Evolutionary conservation across 2,113 vertebrate species (phyloP).

Genomic region (Sinocyclocheilus maitianheensis): DNA sequence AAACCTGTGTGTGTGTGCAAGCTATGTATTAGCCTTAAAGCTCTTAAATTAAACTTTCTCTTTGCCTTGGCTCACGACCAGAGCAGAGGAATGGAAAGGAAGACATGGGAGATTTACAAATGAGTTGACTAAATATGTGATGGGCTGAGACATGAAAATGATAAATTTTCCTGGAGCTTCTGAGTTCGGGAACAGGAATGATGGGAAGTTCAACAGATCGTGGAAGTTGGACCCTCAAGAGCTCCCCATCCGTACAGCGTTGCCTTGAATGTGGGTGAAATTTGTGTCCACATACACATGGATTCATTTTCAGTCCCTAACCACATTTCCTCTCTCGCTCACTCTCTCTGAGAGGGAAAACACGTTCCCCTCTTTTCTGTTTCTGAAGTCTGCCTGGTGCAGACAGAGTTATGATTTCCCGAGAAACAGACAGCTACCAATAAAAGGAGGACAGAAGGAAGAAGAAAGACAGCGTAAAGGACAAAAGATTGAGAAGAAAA

Average conservation of each 20-base stretch:
- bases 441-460: conserved; percentile 5
- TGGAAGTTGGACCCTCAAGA: neutral
- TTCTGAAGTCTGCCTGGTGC: conserved; percentile 69
- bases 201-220: conserved; percentile 10
- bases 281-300: conserved; percentile 42
- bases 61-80: conserved; percentile 15
- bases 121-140: conserved; percentile 20
- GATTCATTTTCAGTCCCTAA: conserved; percentile 62
- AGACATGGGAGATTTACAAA: conserved; percentile 16
- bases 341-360: conserved; percentile 53
- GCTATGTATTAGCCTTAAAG: neutral
- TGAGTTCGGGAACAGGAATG: neutral
- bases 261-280: neutral
- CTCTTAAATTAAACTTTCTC: neutral
- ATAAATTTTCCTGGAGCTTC: conserved; percentile 62
- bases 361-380: conserved; percentile 47
- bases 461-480: neutral
- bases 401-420: conserved; percentile 74
- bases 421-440: conserved; percentile 2
- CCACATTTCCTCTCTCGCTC: conserved; percentile 50
- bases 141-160: conserved; percentile 57
- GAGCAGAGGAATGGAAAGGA: conserved; percentile 2
- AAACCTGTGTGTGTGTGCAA: neutral
- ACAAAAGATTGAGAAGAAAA: neutral
- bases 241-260: neutral